Percentiles rank a stretch among this genome's conserved stretches.
phyloP scores from a whole-genome alignment of 2,888 invertebrate genomes.

The Balanococcus diminutus region DNA sequence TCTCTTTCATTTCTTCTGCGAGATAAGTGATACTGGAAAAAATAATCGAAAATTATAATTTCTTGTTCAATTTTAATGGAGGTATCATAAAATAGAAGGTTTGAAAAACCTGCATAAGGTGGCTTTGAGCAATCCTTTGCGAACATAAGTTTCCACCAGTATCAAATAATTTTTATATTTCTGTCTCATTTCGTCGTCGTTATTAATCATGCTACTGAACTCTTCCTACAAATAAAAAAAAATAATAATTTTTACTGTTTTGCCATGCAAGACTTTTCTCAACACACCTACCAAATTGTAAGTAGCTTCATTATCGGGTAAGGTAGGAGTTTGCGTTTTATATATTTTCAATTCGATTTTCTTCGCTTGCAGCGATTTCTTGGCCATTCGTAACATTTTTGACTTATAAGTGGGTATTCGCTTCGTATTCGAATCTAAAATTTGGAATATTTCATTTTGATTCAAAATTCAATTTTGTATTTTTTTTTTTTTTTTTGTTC shows the following conservation, averaged over 20 bases:
- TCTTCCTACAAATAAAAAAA: constrained; percentile 45
- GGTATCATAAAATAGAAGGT: too few relatives aligned
- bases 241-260: not conserved
- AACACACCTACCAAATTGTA: constrained; percentile 19
- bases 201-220: not conserved
- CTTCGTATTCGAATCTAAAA: not conserved
- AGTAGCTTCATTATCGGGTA: constrained; percentile 33
- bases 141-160: constrained; percentile 29
- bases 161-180: constrained; percentile 43
- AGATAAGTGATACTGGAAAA: constrained; percentile 67
- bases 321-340: constrained; percentile 44
- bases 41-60: not conserved
- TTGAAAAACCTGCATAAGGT: constrained; percentile 19
- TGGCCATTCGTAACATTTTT: constrained; percentile 48
- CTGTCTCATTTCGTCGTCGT: not conserved
- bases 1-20: constrained; percentile 68
- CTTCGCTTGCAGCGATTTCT: constrained; percentile 49
- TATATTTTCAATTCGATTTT: constrained; percentile 43
- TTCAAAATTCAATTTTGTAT: too few relatives aligned
- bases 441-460: too few relatives aligned
- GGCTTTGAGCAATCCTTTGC: constrained; percentile 37
- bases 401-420: not conserved
- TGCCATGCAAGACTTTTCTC: not conserved
- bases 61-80: not conserved
- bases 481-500: too few relatives aligned